A percentile compares a stretch with the other conserved stretches of the same genome.
phyloP scores from a whole-genome alignment of 2,113 vertebrate genomes.

The Scytalopus superciliaris region DNA sequence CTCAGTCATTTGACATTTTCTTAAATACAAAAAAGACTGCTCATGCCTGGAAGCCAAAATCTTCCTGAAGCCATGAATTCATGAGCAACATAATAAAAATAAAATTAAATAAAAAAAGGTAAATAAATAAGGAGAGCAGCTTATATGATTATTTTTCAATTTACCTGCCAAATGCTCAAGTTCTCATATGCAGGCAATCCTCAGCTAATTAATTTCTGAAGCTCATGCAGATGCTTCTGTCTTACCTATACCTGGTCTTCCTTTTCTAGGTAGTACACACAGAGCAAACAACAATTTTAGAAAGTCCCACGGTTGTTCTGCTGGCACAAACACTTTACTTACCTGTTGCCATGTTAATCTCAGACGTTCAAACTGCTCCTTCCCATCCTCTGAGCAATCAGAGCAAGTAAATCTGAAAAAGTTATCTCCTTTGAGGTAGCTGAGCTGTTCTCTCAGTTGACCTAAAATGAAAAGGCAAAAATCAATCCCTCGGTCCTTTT shows the following conservation, averaged over 20 bases:
- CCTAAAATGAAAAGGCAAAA: slow-evolving; percentile 72
- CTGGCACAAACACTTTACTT: neutral
- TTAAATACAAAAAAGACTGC: neutral
- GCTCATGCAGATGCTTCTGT: neutral
- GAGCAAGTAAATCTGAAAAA: slow-evolving; percentile 94
- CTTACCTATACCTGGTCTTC: neutral
- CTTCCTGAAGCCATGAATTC: neutral
- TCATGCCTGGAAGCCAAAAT: neutral
- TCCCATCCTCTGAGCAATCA: slow-evolving; percentile 88
- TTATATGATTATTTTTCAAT: neutral
- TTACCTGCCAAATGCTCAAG: neutral
- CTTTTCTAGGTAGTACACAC: neutral
- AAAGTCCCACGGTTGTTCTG: neutral
- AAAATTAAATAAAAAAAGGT: accelerated
- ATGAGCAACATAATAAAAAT: neutral
- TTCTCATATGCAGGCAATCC: neutral
- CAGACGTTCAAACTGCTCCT: slow-evolving; percentile 93
- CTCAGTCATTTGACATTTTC: neutral
- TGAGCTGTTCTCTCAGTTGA: slow-evolving; percentile 89
- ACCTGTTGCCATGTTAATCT: slow-evolving; percentile 95
- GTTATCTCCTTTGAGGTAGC: slow-evolving; percentile 97
- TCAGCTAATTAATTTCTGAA: neutral
- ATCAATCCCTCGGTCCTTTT: neutral
- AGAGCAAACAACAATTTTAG: neutral
- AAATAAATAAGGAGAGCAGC: neutral